phyloP scores from a whole-genome alignment of 2,113 vertebrate genomes.

The Gavialis gangeticus region DNA sequence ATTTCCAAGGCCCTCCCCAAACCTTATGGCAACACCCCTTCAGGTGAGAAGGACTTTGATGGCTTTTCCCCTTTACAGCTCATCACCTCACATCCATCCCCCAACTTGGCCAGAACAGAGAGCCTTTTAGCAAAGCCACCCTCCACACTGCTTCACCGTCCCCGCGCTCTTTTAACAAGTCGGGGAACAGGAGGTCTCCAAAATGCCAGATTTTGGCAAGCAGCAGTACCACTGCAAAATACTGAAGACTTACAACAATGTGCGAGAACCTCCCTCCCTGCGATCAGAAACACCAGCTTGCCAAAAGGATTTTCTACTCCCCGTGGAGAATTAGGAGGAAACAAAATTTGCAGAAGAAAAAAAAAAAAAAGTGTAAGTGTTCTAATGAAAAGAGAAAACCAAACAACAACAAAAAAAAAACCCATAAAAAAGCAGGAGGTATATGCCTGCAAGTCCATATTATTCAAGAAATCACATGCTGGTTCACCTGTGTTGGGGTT shows the following conservation, averaged over 20 bases:
- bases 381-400: background rate
- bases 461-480: too few species aligned
- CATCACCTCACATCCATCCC: background rate
- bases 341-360: slow-evolving; percentile 10
- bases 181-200: background rate
- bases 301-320: background rate
- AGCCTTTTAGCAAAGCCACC: accelerated
- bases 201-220: background rate
- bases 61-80: background rate
- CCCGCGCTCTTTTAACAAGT: background rate
- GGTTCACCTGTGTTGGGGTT: too few species aligned
- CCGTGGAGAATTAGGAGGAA: slow-evolving; percentile 8
- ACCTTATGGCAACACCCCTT: background rate
- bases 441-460: accelerated
- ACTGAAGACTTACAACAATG: background rate
- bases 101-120: background rate
- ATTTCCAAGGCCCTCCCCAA: background rate
- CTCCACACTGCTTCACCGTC: background rate
- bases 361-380: background rate
- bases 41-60: background rate
- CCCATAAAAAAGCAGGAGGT: background rate
- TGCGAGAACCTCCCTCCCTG: background rate
- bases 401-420: background rate
- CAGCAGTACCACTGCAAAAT: too few species aligned
- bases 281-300: background rate